These are phyloP conservation scores for Archips xylosteana DNA, from an alignment of 2,888 invertebrate species.

Conservation along the genomic window DNA sequence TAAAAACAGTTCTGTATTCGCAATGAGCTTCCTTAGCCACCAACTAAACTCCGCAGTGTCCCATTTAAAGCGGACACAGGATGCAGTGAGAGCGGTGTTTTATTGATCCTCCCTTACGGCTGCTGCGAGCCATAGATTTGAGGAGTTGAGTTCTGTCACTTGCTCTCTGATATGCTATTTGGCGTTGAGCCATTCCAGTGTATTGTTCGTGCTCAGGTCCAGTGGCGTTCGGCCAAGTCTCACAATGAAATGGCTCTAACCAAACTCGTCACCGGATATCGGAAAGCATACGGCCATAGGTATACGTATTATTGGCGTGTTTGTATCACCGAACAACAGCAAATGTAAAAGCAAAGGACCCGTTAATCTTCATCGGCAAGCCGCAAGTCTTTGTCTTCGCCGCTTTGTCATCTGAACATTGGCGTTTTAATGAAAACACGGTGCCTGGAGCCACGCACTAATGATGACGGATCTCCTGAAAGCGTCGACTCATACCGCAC, in stretches of 20 bases:
- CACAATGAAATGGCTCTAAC: constrained; percentile 33
- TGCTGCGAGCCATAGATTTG: constrained; percentile 3
- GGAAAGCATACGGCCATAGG: not conserved
- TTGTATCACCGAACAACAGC: not conserved
- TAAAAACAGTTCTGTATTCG: constrained; percentile 58
- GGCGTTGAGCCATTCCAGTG: constrained; percentile 55
- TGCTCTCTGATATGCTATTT: constrained; percentile 47
- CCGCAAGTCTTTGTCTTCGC: constrained; percentile 49
- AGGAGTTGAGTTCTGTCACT: constrained; percentile 48
- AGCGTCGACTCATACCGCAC: constrained; percentile 67
- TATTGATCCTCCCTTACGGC: constrained; percentile 45
- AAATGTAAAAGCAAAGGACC: constrained; percentile 14
- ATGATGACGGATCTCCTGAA: constrained; percentile 80
- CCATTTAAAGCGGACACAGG: constrained; percentile 59
- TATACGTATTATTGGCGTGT: not conserved
- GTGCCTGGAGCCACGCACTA: constrained; percentile 73
- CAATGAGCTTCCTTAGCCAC: constrained; percentile 47
- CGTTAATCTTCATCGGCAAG: constrained; percentile 55
- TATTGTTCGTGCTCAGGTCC: constrained; percentile 50
- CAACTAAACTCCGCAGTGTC: constrained; percentile 62
- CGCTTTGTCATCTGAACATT: constrained; percentile 71
- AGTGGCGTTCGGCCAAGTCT: constrained; percentile 51
- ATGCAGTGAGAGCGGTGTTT: constrained; percentile 56
- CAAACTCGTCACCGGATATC: constrained; percentile 10
- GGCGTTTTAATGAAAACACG: constrained; percentile 78